Evolutionary conservation across 2,888 invertebrate species (phyloP).

Genomic region (Dastarcus helophoroides): DNA sequence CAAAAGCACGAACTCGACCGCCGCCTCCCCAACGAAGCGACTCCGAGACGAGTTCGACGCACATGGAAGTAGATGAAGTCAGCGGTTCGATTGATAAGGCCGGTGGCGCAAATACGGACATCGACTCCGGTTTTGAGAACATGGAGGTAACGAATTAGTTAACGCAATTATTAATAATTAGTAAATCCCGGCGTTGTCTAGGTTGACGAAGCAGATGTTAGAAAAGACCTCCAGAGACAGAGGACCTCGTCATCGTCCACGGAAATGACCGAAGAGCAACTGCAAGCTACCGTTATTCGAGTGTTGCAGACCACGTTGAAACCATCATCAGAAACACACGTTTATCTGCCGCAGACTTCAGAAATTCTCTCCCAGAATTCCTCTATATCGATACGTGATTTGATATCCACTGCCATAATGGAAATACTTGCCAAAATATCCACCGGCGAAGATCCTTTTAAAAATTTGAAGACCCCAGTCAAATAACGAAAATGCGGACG

Average conservation of each 20-base stretch:
- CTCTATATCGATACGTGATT: conserved; percentile 41
- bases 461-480: conserved; percentile 16
- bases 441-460: conserved; percentile 32
- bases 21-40: conserved; percentile 34
- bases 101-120: conserved; percentile 42
- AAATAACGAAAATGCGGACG: conserved; percentile 31
- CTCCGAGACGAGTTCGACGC: conserved; percentile 37
- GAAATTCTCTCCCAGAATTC: conserved; percentile 38
- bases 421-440: conserved; percentile 45
- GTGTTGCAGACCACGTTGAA: conserved; percentile 63
- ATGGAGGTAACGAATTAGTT: conserved; percentile 46
- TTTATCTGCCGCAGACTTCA: conserved; percentile 40
- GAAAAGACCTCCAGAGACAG: conserved; percentile 34
- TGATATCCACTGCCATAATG: conserved; percentile 55
- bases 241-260: conserved; percentile 36
- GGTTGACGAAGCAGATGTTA: conserved; percentile 46
- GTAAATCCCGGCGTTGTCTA: too few species aligned
- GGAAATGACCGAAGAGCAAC: conserved; percentile 54
- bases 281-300: conserved; percentile 51
- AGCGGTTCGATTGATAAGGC: conserved; percentile 35
- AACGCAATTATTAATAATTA: too few species aligned
- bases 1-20: conserved; percentile 22
- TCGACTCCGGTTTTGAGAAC: conserved; percentile 62
- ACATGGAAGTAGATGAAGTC: conserved; percentile 49
- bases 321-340: conserved; percentile 33